These are phyloP conservation scores for Sprattus sprattus DNA, from an alignment of 2,113 vertebrate genomes.

Conservation along the genomic window DNA sequence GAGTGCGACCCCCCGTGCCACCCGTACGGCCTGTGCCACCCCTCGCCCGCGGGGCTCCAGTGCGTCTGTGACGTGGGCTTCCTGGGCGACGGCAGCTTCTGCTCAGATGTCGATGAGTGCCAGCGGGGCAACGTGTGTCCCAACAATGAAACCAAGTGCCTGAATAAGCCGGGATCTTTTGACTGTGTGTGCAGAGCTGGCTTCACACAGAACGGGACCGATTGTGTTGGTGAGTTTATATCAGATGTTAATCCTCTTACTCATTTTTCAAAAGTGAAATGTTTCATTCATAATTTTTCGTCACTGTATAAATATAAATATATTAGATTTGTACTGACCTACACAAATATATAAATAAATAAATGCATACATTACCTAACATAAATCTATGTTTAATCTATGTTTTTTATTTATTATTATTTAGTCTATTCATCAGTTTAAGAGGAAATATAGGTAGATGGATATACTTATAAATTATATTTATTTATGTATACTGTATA, in stretches of 20 bases:
- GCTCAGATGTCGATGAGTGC: slow-evolving; percentile 76
- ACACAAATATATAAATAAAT: neutral
- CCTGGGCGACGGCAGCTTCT: slow-evolving; percentile 64
- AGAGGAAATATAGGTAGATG: neutral
- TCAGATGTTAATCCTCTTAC: neutral
- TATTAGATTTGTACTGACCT: neutral
- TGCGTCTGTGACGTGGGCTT: slow-evolving; percentile 78
- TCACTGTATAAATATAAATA: neutral
- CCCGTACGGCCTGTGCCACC: slow-evolving; percentile 70
- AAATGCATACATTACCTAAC: neutral
- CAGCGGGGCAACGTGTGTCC: slow-evolving; percentile 63
- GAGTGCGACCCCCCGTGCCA: slow-evolving; percentile 70
- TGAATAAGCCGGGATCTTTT: slow-evolving; percentile 72
- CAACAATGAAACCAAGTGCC: slow-evolving; percentile 67
- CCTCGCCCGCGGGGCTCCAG: slow-evolving; percentile 63
- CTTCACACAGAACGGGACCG: slow-evolving; percentile 58
- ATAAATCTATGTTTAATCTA: neutral
- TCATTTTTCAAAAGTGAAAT: neutral
- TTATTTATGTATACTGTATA: neutral
- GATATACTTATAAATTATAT: neutral
- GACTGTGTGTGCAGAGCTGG: slow-evolving; percentile 72
- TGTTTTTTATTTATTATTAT: neutral
- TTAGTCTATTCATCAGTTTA: neutral
- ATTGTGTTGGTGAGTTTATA: slow-evolving; percentile 67
- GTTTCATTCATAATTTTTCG: neutral